These are phyloP conservation scores for Chelonoidis abingdonii DNA, from an alignment of 2,113 vertebrate species.

Conservation along the genomic window DNA sequence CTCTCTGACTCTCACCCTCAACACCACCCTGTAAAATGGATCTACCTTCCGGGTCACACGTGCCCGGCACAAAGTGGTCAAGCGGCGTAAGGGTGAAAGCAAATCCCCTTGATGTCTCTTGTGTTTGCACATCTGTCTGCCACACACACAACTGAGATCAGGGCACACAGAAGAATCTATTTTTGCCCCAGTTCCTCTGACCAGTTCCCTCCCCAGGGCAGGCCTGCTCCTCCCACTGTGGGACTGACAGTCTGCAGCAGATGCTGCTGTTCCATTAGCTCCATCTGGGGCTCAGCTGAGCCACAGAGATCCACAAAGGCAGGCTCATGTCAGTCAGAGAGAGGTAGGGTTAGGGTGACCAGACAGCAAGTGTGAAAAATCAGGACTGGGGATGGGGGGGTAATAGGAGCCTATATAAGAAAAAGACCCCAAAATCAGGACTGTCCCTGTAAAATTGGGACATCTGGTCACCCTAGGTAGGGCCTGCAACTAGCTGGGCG, in stretches of 20 bases:
- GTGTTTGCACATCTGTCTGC: background rate
- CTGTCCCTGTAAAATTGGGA: no score
- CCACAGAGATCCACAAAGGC: background rate
- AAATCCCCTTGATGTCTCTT: background rate
- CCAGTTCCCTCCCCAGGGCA: background rate
- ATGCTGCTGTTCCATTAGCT: background rate
- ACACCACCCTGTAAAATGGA: background rate
- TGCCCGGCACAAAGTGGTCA: background rate
- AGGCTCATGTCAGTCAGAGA: background rate
- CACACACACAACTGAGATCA: background rate
- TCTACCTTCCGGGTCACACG: background rate
- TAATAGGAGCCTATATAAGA: no score
- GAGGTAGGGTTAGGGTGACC: background rate
- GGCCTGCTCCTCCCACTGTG: background rate
- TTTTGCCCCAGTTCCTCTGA: background rate
- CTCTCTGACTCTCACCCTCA: background rate
- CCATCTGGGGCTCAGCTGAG: background rate
- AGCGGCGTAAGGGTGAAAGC: background rate
- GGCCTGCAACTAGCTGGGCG: background rate
- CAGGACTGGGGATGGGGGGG: no score
- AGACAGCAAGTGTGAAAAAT: no score
- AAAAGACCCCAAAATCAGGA: no score
- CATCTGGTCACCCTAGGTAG: background rate
- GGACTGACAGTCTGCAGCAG: background rate
- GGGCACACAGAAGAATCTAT: background rate